Evolutionary conservation across 1,140 invertebrate species (phyloP).

Genomic region (Drosophila persimilis): DNA sequence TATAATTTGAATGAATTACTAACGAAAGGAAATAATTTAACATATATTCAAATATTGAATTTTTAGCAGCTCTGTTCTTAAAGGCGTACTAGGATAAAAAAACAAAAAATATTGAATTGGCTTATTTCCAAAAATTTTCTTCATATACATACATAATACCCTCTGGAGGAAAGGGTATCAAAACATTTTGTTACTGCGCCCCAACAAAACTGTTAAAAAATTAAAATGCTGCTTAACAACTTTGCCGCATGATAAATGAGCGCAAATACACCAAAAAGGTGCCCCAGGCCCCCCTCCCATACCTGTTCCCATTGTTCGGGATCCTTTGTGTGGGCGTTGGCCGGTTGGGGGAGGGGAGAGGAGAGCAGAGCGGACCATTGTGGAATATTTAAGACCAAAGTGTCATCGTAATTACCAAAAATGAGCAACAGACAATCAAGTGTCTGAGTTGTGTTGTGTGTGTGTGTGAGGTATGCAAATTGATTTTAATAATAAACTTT

Average conservation of each 20-base stretch:
- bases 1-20: too few relatives aligned
- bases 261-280: constrained; percentile 61
- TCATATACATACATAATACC: too few relatives aligned
- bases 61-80: too few relatives aligned
- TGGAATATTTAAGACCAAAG: constrained; percentile 64
- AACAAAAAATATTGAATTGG: too few relatives aligned
- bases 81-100: too few relatives aligned
- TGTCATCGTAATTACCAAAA: constrained; percentile 71
- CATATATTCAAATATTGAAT: too few relatives aligned
- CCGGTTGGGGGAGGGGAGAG: constrained; percentile 11
- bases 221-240: constrained; percentile 79
- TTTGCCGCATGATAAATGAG: constrained; percentile 77
- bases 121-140: too few relatives aligned
- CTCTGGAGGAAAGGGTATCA: constrained; percentile 11
- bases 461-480: constrained; percentile 51
- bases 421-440: constrained; percentile 41
- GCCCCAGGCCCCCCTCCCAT: constrained; percentile 18
- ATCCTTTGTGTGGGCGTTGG: constrained; percentile 53
- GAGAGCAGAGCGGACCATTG: constrained; percentile 13
- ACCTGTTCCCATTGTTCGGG: constrained; percentile 61
- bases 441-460: not conserved
- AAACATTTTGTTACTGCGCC: constrained; percentile 70
- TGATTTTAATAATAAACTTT: constrained; percentile 51
- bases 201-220: constrained; percentile 76
- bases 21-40: too few relatives aligned